Evolutionary conservation across 2,888 invertebrate species (phyloP).

Genomic region (Nemotelus pantherinus): DNA sequence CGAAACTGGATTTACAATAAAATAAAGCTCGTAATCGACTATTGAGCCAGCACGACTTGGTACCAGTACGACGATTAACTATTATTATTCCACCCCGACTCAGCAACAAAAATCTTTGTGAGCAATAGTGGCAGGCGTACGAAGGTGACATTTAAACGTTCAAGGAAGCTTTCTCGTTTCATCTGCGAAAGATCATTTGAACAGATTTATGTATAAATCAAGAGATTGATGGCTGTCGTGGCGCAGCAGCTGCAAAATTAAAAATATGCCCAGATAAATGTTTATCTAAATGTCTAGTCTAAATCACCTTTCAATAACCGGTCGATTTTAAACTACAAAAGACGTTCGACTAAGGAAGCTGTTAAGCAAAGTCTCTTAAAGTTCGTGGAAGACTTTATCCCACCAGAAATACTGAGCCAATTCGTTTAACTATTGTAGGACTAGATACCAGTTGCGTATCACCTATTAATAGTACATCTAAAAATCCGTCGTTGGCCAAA

Average conservation of each 20-base stretch:
- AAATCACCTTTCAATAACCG: too few relatives aligned
- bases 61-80: background rate
- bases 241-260: background rate
- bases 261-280: too few relatives aligned
- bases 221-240: slow-evolving; percentile 18
- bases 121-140: background rate
- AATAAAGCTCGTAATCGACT: slow-evolving; percentile 13
- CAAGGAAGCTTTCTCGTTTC: slow-evolving; percentile 33
- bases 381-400: too few relatives aligned
- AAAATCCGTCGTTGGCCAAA: too few relatives aligned
- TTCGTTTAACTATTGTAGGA: too few relatives aligned
- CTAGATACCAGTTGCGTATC: too few relatives aligned
- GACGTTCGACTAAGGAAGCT: too few relatives aligned
- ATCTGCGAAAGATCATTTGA: slow-evolving; percentile 17
- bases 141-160: slow-evolving; percentile 38
- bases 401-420: too few relatives aligned
- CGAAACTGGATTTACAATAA: slow-evolving; percentile 26
- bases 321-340: too few relatives aligned
- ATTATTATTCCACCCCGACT: background rate
- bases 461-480: too few relatives aligned
- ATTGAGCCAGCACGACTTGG: background rate
- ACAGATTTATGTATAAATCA: background rate
- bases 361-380: too few relatives aligned
- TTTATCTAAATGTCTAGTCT: too few relatives aligned
- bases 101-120: slow-evolving; percentile 8